phyloP scores from a whole-genome alignment of 2,113 vertebrate genomes.

The Callipepla squamata region DNA sequence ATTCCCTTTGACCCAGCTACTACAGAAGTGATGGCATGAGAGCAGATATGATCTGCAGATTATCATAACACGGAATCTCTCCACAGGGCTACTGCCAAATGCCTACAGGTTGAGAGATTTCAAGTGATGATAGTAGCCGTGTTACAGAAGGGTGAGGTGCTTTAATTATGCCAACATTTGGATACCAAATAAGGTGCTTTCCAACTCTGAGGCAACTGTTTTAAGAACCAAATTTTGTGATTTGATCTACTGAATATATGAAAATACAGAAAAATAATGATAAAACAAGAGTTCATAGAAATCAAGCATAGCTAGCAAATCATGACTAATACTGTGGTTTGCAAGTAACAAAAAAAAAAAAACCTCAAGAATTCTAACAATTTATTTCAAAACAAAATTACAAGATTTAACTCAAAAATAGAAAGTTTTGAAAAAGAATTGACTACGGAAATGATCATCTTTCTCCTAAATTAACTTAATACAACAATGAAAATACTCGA shows the following conservation, averaged over 20 bases:
- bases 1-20: conserved; percentile 13
- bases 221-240: conserved; percentile 14
- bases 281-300: background rate
- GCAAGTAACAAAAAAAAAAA: background rate
- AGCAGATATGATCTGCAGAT: background rate
- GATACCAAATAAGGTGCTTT: conserved; percentile 61
- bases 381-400: background rate
- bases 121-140: background rate
- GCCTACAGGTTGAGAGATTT: background rate
- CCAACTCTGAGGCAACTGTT: background rate
- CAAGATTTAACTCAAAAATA: background rate
- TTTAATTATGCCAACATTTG: conserved; percentile 39
- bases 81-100: background rate
- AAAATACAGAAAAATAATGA: background rate
- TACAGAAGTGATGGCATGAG: background rate
- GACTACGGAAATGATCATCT: background rate
- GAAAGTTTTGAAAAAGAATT: background rate
- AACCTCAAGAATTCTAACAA: background rate
- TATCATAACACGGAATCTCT: background rate
- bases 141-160: conserved; percentile 13
- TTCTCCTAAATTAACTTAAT: background rate
- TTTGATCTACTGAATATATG: background rate
- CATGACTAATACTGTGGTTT: background rate
- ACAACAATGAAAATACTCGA: background rate
- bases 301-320: background rate